These are phyloP conservation scores for Ectobius pallidus DNA, from an alignment of 2,888 invertebrate species.

Conservation along the genomic window DNA sequence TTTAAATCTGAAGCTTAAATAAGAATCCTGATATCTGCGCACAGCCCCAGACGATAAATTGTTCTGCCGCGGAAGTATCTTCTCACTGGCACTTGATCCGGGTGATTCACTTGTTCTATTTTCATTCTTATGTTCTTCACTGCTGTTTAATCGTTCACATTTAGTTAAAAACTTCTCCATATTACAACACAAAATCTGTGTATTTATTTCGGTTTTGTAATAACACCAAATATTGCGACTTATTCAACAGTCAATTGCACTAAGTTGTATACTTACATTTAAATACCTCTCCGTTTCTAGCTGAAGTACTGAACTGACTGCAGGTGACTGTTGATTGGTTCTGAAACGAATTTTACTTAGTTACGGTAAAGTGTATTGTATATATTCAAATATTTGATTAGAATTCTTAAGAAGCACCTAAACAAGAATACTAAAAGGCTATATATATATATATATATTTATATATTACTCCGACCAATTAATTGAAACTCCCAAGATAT, in stretches of 20 bases:
- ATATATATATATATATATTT: no score
- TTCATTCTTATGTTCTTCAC: neutral
- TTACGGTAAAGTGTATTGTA: no score
- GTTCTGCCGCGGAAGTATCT: neutral
- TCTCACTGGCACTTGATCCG: neutral
- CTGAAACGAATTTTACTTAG: no score
- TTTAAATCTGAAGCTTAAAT: conserved; percentile 1
- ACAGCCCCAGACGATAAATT: neutral
- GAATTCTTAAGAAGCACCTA: no score
- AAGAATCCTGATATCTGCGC: neutral
- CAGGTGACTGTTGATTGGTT: neutral
- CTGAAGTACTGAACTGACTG: neutral
- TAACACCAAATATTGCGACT: neutral
- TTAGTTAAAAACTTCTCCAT: neutral
- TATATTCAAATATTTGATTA: no score
- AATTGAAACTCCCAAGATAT: no score
- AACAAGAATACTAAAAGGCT: no score
- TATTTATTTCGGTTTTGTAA: conserved; percentile 19
- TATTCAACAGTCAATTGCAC: conserved; percentile 16
- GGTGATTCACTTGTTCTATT: neutral
- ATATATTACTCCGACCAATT: no score
- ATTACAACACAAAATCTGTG: neutral
- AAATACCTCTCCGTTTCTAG: neutral
- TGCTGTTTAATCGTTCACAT: neutral
- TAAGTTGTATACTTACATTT: neutral